Percentiles rank a stretch among this genome's conserved stretches.
These are phyloP conservation scores for Ctenicera cuprea DNA, from an alignment of 2,888 invertebrate genomes.

Conservation along the genomic window DNA sequence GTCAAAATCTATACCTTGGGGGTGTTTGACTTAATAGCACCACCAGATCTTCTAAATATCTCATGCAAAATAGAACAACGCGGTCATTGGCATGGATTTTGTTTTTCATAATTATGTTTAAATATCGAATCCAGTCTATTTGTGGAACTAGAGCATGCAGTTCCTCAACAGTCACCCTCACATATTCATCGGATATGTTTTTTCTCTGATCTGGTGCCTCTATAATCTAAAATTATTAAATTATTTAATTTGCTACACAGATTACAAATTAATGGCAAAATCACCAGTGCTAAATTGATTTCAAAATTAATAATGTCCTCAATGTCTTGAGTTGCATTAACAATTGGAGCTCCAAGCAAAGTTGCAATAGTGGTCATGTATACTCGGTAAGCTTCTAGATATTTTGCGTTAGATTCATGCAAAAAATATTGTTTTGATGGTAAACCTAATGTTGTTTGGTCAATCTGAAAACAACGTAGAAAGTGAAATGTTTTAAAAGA, in stretches of 20 bases:
- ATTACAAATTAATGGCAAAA: not conserved
- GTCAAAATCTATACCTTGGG: constrained; percentile 63
- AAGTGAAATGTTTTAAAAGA: not conserved
- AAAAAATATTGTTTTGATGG: constrained; percentile 87
- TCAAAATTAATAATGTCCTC: constrained; percentile 87
- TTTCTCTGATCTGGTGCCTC: constrained; percentile 86
- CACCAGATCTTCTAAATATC: constrained; percentile 81
- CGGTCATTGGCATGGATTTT: constrained; percentile 78
- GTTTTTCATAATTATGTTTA: constrained; percentile 81
- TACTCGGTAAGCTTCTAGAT: constrained; percentile 85
- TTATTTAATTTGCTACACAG: not conserved
- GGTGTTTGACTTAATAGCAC: constrained; percentile 78
- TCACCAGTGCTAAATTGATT: constrained; percentile 79
- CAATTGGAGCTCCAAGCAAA: constrained; percentile 82
- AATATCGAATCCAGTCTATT: constrained; percentile 84
- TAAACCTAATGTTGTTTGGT: constrained; percentile 89
- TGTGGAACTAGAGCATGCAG: constrained; percentile 81
- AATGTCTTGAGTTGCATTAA: constrained; percentile 79
- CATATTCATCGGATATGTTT: constrained; percentile 90
- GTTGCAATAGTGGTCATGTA: constrained; percentile 85
- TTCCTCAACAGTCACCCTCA: constrained; percentile 83
- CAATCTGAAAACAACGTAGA: constrained; percentile 80
- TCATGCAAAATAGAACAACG: constrained; percentile 84
- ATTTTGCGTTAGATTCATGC: constrained; percentile 79
- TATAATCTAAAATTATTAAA: constrained; percentile 76